Base-by-base conservation (phyloP, 2,113 vertebrate species). In the Psittacula cyanocephala region DNA sequence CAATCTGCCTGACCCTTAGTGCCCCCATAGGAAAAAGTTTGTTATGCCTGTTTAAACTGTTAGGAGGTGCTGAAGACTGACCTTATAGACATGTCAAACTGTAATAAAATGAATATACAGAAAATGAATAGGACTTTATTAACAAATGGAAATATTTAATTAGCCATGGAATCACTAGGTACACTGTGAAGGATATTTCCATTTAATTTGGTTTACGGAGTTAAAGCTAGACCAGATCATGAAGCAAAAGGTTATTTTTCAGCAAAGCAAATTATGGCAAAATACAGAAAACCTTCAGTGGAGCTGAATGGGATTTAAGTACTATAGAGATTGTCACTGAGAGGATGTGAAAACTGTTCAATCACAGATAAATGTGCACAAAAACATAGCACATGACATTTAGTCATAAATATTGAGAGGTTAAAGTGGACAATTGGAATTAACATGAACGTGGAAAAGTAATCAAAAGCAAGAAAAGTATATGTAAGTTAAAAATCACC, bases 161-260 rank as follows among this genome's bases (percentile, higher is more conserved):
- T 92, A 69, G 13, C 50, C 12, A 8, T 68, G 60, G 19, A 91
- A 65, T 59, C 22, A 6, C 24, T 59, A 75, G 46, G 20, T 43
- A 35, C 19, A 27, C 3, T 35, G 19, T 75, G 46, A 88, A 76
- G 43, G 23, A 50, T 67, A 3, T 63, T 86, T 1, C 0, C 39
- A 24, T 81, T 86, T 75, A 35, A 33, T 86, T 63, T 53, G 19
- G 31, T 83, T 91, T 88, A 35, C 16, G 5, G 49, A 72, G 37
- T 83, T 75, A 78, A 93, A 89, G 20, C 35, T 91, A 39, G 33
- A 60, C 50, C 4, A 75, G 47, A 80, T 78, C 74, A 89, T 55
- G 60, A 95, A 96, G 62, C 13, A 11, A 95, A 96, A 97, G 49
- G 23, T 69, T 94, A 29, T 92, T 97, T 97, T 83, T 94, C 92